Conservation (phyloP, 2,888 invertebrate species). For the Thera britannica region DNA sequence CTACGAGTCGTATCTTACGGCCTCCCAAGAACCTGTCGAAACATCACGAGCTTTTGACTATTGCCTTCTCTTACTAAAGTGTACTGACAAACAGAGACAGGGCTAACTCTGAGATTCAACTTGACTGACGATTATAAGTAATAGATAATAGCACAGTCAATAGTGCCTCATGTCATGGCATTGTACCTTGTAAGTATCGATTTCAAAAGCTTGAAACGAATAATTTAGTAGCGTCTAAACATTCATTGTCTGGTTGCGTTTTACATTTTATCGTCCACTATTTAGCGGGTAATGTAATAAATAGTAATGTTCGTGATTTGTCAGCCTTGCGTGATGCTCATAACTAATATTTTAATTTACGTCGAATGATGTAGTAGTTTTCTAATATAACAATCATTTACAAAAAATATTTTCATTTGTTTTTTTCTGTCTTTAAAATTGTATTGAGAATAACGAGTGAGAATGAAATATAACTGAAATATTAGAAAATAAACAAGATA, state of each 20-base stretch:
- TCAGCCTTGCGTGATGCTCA: conserved; percentile 10
- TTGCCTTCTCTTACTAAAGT: too few species aligned
- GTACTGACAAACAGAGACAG: too few species aligned
- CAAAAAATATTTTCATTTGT: background rate
- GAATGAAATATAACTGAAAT: background rate
- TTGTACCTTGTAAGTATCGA: background rate
- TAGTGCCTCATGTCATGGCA: background rate
- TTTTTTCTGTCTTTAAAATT: background rate
- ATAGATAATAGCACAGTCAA: too few species aligned
- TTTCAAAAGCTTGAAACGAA: background rate
- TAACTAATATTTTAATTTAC: conserved; percentile 5
- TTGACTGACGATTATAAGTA: too few species aligned
- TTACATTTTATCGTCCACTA: background rate
- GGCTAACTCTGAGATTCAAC: too few species aligned
- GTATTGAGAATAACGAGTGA: background rate
- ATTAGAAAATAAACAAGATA: background rate
- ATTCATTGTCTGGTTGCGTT: background rate
- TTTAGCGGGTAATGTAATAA: background rate
- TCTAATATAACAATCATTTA: background rate
- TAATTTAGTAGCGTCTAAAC: background rate
- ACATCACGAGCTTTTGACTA: too few species aligned
- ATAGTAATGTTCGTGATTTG: conserved; percentile 8
- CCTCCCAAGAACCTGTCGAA: too few species aligned
- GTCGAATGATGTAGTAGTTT: background rate
- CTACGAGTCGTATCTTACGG: background rate